Evolutionary conservation across 2,113 vertebrate genomes (phyloP).

Genomic region (Toxotes chatareus): DNA sequence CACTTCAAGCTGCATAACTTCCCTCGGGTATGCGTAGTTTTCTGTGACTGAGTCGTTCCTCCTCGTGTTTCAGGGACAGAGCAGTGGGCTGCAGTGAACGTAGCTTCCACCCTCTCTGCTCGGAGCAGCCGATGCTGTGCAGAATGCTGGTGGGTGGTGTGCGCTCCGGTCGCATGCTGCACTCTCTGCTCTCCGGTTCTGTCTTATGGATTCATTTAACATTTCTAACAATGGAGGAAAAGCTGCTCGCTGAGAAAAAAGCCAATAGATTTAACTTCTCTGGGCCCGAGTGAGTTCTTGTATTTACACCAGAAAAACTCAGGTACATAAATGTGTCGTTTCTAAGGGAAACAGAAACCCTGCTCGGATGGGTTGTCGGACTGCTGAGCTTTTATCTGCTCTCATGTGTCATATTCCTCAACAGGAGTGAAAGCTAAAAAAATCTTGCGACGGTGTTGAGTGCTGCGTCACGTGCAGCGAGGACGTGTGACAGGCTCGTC

Average conservation of each 20-base stretch:
- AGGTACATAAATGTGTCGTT: no score
- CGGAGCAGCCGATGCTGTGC: constrained; percentile 10
- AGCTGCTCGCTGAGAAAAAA: constrained; percentile 23
- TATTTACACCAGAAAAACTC: no score
- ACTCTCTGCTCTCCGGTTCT: constrained; percentile 13
- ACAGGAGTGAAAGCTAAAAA: neutral
- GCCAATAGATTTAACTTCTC: constrained; percentile 23
- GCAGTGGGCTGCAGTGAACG: neutral
- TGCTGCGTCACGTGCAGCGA: neutral
- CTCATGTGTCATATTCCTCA: neutral
- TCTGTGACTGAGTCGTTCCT: constrained; percentile 10
- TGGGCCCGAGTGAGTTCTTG: neutral
- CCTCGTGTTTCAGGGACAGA: neutral
- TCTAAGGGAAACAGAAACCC: no score
- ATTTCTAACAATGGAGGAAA: neutral
- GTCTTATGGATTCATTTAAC: constrained; percentile 23
- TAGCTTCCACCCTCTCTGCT: neutral
- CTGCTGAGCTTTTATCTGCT: neutral
- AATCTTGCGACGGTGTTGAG: neutral
- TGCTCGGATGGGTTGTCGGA: neutral
- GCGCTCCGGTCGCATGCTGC: neutral
- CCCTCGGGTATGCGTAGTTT: neutral
- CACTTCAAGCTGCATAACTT: neutral
- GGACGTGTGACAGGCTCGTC: no score
- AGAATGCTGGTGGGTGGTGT: constrained; percentile 34